Percentiles rank a stretch among this genome's conserved stretches.
phyloP scores from a whole-genome alignment of 2,888 invertebrate genomes.

The Tachina grossa region DNA sequence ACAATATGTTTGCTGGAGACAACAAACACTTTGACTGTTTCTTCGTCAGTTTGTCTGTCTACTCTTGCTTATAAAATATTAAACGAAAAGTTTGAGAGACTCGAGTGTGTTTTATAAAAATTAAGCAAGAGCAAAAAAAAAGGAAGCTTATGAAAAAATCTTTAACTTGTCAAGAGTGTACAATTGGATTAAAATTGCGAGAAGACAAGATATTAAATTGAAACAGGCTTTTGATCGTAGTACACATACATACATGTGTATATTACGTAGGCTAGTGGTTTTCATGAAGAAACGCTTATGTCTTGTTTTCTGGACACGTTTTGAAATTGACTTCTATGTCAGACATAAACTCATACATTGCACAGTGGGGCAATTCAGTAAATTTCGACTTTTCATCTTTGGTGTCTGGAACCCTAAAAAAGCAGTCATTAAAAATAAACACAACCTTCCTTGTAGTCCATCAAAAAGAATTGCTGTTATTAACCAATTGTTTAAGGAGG shows the following conservation, averaged over 20 bases:
- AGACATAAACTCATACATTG: no score
- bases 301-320: not conserved
- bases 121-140: not conserved
- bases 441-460: no score
- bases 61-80: slow-evolving; percentile 1
- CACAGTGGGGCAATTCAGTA: no score
- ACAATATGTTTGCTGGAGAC: slow-evolving; percentile 57
- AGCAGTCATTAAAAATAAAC: no score
- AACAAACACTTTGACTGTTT: slow-evolving; percentile 23
- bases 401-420: no score
- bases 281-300: not conserved
- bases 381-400: no score
- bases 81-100: not conserved
- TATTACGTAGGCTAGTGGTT: no score
- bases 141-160: slow-evolving; percentile 22
- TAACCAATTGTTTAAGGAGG: no score
- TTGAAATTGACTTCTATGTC: no score
- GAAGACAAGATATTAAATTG: slow-evolving; percentile 7
- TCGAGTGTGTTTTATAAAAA: slow-evolving; percentile 1
- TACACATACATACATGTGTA: slow-evolving; percentile 5
- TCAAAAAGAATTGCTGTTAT: no score
- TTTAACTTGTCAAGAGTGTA: slow-evolving; percentile 64
- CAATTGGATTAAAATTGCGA: slow-evolving; percentile 66
- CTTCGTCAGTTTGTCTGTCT: not conserved
- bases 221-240: slow-evolving; percentile 48